A percentile compares a stretch with the other conserved stretches of the same genome.
These are phyloP conservation scores for Polyploca ridens DNA, from an alignment of 2,888 invertebrate genomes.

Conservation along the genomic window DNA sequence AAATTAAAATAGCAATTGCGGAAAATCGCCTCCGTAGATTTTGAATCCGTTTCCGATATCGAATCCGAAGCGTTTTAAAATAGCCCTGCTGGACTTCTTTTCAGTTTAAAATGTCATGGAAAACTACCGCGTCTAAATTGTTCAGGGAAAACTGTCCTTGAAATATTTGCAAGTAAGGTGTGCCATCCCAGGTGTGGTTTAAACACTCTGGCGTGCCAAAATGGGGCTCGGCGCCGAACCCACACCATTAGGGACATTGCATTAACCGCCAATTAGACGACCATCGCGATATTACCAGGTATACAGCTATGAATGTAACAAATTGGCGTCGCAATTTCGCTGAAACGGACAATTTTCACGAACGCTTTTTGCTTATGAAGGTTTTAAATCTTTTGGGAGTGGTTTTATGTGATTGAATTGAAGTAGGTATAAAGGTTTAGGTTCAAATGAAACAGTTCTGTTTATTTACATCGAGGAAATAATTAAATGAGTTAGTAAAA, in stretches of 20 bases:
- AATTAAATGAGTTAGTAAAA: no score
- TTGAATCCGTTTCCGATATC: no score
- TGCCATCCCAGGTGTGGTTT: background rate
- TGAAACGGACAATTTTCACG: background rate
- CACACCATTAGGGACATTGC: slow-evolving; percentile 6
- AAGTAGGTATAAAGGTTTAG: no score
- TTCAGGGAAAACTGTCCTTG: background rate
- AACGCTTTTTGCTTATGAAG: background rate
- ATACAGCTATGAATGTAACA: background rate
- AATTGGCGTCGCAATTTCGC: background rate
- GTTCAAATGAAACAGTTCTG: background rate
- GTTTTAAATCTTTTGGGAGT: background rate
- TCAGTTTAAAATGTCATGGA: no score
- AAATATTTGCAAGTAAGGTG: background rate
- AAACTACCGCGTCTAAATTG: no score
- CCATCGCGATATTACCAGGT: background rate
- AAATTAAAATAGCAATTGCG: no score
- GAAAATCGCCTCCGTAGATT: no score
- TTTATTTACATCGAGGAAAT: background rate
- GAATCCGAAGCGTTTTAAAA: no score
- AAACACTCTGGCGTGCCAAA: background rate
- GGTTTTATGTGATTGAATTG: background rate
- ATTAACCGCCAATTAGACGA: background rate
- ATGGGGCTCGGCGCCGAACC: background rate
- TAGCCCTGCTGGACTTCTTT: no score